Conservation (phyloP, 2,888 invertebrate species). For the Heliconius erato region DNA sequence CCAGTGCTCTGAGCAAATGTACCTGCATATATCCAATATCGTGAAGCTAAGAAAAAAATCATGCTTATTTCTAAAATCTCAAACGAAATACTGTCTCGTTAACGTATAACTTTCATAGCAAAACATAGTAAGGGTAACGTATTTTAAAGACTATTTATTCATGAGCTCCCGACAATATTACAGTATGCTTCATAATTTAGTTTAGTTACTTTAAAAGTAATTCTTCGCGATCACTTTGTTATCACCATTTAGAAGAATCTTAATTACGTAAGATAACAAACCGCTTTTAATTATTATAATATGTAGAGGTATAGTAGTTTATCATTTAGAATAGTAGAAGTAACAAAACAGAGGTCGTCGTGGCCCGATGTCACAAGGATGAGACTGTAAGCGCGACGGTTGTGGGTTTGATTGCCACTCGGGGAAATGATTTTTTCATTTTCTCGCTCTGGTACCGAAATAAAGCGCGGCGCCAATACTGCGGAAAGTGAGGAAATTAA, state of each 20-base stretch:
- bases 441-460: too few relatives aligned
- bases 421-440: too few relatives aligned
- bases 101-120: neutral
- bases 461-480: too few relatives aligned
- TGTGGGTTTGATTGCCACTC: too few relatives aligned
- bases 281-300: neutral
- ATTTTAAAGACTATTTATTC: conserved; percentile 35
- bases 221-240: conserved; percentile 34
- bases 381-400: too few relatives aligned
- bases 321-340: neutral
- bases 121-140: conserved; percentile 12
- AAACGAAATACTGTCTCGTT: neutral
- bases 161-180: conserved; percentile 43
- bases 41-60: too few relatives aligned
- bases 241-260: neutral
- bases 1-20: too few relatives aligned
- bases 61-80: neutral
- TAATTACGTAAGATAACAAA: neutral
- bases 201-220: conserved; percentile 44
- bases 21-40: too few relatives aligned
- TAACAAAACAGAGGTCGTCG: too few relatives aligned
- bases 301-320: neutral
- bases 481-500: too few relatives aligned
- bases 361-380: too few relatives aligned
- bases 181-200: conserved; percentile 45